These are phyloP conservation scores for Alethe diademata DNA, from an alignment of 2,113 vertebrate genomes.

Conservation along the genomic window DNA sequence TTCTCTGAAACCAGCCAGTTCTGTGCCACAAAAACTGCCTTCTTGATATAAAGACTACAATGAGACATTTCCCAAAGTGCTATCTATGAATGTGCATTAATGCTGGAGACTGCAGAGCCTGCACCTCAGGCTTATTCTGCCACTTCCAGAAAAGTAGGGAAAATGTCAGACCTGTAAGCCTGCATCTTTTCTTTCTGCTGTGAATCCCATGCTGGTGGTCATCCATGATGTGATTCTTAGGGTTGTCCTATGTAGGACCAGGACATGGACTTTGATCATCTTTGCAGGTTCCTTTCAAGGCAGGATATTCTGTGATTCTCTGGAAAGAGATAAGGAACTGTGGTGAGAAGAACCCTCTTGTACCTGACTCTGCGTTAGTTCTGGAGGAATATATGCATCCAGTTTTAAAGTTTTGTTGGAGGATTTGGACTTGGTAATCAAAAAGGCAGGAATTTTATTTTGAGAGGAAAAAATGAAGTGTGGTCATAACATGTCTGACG, in stretches of 20 bases:
- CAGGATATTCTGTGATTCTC: background rate
- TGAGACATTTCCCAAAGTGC: background rate
- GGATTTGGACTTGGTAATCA: background rate
- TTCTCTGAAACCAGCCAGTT: background rate
- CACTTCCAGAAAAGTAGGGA: background rate
- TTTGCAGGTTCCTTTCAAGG: background rate
- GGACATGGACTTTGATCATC: background rate
- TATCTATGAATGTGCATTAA: background rate
- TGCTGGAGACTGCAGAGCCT: background rate
- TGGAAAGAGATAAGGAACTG: background rate
- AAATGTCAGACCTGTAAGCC: background rate
- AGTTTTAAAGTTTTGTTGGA: background rate
- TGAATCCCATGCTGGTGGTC: background rate
- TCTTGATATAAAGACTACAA: background rate
- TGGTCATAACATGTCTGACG: too few relatives aligned
- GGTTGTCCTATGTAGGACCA: background rate
- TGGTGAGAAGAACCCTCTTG: background rate
- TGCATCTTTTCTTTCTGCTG: background rate
- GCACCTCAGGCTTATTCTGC: background rate
- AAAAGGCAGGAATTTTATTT: background rate
- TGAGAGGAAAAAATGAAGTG: rapidly evolving
- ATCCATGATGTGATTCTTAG: background rate
- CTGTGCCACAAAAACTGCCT: background rate
- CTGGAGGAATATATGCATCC: background rate
- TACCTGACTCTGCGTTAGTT: background rate